A percentile compares a stretch with the other conserved stretches of the same genome.
Conservation (phyloP, 2,888 invertebrate genomes). For the Cistogaster globosa region DNA sequence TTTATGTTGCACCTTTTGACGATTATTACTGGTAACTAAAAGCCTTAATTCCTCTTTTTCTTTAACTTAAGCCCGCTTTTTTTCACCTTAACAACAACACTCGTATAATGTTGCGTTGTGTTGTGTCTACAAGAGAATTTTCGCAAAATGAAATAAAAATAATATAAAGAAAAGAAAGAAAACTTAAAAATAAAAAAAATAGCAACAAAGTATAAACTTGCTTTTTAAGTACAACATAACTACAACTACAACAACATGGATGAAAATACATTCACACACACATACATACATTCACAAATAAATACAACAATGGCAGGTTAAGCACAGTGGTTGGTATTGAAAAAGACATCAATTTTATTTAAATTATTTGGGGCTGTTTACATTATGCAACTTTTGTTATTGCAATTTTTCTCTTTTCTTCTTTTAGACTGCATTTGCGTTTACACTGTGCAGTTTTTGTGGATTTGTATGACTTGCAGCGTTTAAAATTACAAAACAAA, state of each 20-base stretch:
- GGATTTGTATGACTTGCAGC: too few species aligned
- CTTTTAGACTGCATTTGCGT: too few species aligned
- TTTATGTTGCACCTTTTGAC: conserved; percentile 66
- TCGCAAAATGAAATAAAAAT: conserved; percentile 10
- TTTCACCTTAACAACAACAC: conserved; percentile 54
- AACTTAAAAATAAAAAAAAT: neutral
- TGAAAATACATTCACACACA: neutral
- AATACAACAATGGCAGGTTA: conserved; percentile 21
- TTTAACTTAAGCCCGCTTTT: conserved; percentile 56
- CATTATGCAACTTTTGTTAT: too few species aligned
- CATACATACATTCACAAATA: neutral
- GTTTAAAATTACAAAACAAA: too few species aligned
- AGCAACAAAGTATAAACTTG: conserved; percentile 55
- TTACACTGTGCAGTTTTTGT: too few species aligned
- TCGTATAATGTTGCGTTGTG: neutral
- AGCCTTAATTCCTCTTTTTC: conserved; percentile 55
- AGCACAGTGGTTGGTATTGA: conserved; percentile 44
- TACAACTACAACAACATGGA: conserved; percentile 11
- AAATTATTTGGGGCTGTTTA: neutral
- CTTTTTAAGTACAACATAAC: conserved; percentile 54
- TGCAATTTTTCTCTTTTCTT: too few species aligned
- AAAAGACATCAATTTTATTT: neutral
- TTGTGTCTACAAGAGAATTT: conserved; percentile 28
- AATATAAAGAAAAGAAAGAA: too few species aligned
- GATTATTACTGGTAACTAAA: conserved; percentile 65